Evolutionary conservation across 2,888 invertebrate species (phyloP).

Genomic region (Eristalis arbustorum): DNA sequence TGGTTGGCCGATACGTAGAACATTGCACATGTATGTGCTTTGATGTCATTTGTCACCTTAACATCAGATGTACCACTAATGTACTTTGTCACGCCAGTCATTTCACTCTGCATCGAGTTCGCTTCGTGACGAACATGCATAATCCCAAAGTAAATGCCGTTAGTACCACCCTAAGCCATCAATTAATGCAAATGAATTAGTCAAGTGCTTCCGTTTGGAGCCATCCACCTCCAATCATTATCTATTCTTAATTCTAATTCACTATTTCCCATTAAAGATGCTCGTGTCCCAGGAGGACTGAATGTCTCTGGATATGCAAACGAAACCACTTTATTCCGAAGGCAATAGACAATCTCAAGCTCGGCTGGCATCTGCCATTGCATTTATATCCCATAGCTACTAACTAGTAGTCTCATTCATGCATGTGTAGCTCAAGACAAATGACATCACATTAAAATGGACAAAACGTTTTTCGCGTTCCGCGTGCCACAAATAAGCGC

Average conservation of each 20-base stretch:
- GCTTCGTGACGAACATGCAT: neutral
- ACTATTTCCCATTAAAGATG: neutral
- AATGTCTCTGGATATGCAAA: neutral
- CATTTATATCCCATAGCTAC: conserved; percentile 28
- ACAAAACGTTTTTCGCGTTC: conserved; percentile 75
- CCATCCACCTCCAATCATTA: neutral
- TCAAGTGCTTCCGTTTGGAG: neutral
- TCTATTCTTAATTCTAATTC: neutral
- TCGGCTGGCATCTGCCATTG: conserved; percentile 29
- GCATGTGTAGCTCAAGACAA: conserved; percentile 30
- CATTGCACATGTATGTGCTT: no score
- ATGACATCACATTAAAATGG: conserved; percentile 65
- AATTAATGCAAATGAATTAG: neutral
- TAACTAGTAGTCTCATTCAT: neutral
- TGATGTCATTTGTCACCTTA: no score
- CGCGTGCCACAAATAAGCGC: conserved; percentile 51
- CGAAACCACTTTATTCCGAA: conserved; percentile 28
- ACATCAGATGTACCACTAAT: no score
- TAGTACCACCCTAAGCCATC: neutral
- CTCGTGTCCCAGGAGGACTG: neutral
- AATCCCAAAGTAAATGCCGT: neutral
- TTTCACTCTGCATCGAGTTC: neutral
- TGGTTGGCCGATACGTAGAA: neutral
- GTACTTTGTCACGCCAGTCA: neutral
- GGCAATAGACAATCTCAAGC: neutral